phyloP scores from a whole-genome alignment of 2,797 vertebrate species.

The Muscicapa striata region DNA sequence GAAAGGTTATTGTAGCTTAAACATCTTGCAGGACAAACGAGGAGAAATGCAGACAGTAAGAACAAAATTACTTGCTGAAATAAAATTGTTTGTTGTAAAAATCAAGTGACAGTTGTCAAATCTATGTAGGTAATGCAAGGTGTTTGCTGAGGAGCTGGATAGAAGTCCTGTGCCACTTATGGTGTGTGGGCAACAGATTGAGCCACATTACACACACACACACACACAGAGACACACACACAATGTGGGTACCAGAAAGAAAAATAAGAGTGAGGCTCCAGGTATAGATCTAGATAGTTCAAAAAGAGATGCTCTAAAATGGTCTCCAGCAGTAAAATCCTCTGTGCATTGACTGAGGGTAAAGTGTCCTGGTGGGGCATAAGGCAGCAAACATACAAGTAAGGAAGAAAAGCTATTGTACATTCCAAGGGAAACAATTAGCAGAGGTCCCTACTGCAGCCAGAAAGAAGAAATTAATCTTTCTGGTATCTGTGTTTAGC shows the following conservation, averaged over 20 bases:
- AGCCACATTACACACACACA: not conserved
- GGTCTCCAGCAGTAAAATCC: not conserved
- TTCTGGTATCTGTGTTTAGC: not conserved
- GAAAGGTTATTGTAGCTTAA: not conserved
- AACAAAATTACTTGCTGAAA: not conserved
- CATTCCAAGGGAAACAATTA: slow-evolving; percentile 13
- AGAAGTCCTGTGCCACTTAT: not conserved
- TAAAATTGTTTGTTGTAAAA: not conserved
- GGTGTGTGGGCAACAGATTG: not conserved
- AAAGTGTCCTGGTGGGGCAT: not conserved
- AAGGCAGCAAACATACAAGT: not conserved
- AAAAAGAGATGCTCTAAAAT: not conserved
- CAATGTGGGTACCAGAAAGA: not conserved
- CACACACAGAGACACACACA: accelerated
- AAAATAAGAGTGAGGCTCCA: not conserved
- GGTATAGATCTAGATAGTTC: accelerated
- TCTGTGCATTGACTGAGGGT: not conserved
- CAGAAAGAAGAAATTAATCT: slow-evolving; percentile 25
- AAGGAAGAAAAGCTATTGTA: not conserved
- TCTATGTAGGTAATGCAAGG: accelerated
- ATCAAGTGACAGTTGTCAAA: not conserved
- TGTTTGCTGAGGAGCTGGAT: not conserved
- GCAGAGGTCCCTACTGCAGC: not conserved
- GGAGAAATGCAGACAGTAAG: not conserved
- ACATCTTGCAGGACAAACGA: not conserved